Evolutionary conservation across 2,797 vertebrate genomes (phyloP), one percentile per base, ranked within the genome.

Genomic region (Oreortyx pictus): DNA sequence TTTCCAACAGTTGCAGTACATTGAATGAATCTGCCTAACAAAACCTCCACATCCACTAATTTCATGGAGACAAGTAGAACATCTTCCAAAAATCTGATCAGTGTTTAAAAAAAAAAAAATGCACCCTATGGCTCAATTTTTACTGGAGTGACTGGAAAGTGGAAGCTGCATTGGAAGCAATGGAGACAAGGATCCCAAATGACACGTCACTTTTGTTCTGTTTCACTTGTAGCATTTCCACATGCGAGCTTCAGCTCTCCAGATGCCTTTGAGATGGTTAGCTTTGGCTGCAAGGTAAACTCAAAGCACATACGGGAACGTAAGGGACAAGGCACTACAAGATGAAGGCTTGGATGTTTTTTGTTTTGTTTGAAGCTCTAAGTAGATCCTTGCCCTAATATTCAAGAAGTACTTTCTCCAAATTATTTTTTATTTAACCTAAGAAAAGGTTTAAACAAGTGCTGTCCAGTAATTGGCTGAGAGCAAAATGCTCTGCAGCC

Each of bases 1-100:
- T 88, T 59, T 76, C 79, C 77, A 90, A 19, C 46, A 79, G 85
- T 47, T 89, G 24, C 64, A 65, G 46, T 25, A 77, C 65, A 67
- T 91, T 75, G 54, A 91, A 56, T 27, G 62, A 52, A 57, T 52
- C 44, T 16, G 68, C 31, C 75, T 88, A 80, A 78, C 49, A 90
- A 93, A 86, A 66, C 60, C 33, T 86, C 56, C 43, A 25, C 7
- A 60, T 22, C 50, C 24, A 12, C 79, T 52, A 27, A 83, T 57
- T 83, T 83, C 87, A 76, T 44, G 24, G 39, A 70, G 7, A 88
- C 4, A 87, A 78, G 43, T 4, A 90, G 65, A 82, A 57, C 44
- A 24, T 27, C 64, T 89, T 65, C 82, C 49, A 77, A 60, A 60
- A 90, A 92, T 52, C n/a, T 61, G 75, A 68, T 41, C 35, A 44